phyloP scores from a whole-genome alignment of 1,140 invertebrate genomes.

The Cydia pomonella region DNA sequence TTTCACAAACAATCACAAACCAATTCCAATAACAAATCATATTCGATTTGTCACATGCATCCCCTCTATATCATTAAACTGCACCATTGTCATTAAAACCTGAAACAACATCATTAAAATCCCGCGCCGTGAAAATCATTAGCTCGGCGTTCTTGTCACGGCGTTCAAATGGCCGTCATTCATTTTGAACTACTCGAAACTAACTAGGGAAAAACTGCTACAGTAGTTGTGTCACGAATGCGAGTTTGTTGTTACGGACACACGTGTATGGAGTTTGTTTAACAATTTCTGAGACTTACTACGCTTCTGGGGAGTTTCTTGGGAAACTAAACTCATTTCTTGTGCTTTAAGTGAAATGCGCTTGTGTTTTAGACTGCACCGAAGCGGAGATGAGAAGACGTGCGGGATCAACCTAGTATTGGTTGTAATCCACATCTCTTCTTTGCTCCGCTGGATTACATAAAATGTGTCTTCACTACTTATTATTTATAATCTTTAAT shows the following conservation, averaged over 20 bases:
- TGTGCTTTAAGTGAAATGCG: not conserved
- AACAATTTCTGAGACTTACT: conserved; percentile 4
- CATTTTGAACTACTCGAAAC: conserved; percentile 59
- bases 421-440: too few species aligned
- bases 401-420: too few species aligned
- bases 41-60: not conserved
- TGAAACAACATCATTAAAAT: conserved; percentile 24
- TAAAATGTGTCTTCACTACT: too few species aligned
- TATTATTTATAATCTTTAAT: too few species aligned
- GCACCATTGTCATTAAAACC: conserved; percentile 26
- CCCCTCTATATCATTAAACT: conserved; percentile 14
- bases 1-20: not conserved
- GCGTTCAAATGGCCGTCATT: conserved; percentile 58
- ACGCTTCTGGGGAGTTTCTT: conserved; percentile 3
- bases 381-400: too few species aligned
- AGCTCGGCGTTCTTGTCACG: conserved; percentile 56
- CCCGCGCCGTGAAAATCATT: conserved; percentile 34
- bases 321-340: not conserved
- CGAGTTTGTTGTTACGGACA: conserved; percentile 44
- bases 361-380: not conserved
- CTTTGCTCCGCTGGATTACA: too few species aligned
- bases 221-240: conserved; percentile 53
- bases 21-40: not conserved
- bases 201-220: conserved; percentile 56
- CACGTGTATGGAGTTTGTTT: conserved; percentile 28